Evolutionary conservation across 1,140 invertebrate genomes (phyloP).

Genomic region (Drosophila quadrilineata): DNA sequence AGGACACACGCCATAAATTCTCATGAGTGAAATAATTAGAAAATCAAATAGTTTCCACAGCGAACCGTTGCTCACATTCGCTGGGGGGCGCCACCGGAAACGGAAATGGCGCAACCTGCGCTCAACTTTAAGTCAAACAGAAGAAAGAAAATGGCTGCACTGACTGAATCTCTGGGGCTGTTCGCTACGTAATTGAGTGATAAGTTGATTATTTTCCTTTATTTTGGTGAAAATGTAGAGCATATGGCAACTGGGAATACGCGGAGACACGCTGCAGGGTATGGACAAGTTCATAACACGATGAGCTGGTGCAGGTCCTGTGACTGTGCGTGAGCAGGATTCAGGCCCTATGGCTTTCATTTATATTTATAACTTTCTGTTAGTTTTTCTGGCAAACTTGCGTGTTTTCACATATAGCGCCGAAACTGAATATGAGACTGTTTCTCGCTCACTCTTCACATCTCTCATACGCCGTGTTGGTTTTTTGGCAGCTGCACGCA

Average conservation of each 20-base stretch:
- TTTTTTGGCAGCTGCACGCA: not conserved
- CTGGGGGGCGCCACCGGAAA: conserved; percentile 28
- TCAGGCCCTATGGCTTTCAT: not conserved
- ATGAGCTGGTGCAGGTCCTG: conserved; percentile 6
- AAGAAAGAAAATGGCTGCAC: not conserved
- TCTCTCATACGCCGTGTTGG: too few species aligned
- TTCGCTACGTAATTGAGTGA: not conserved
- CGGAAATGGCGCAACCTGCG: conserved; percentile 46
- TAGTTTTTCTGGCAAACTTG: conserved; percentile 8
- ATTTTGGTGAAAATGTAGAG: not conserved
- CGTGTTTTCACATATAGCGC: conserved; percentile 1
- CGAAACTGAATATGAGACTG: too few species aligned
- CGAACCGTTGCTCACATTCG: not conserved
- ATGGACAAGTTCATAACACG: too few species aligned
- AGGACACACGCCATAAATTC: conserved; percentile 59
- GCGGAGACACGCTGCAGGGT: too few species aligned
- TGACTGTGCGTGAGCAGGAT: not conserved
- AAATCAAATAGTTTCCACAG: conserved; percentile 59
- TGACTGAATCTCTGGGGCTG: not conserved
- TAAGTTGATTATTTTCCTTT: conserved; percentile 12
- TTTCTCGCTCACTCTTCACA: too few species aligned
- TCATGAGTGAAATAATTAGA: conserved; percentile 78
- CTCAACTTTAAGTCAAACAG: conserved; percentile 39
- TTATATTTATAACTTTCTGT: not conserved
- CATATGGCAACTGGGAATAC: too few species aligned